phyloP scores from a whole-genome alignment of 2,797 vertebrate species.

The Chrosomus eos region DNA sequence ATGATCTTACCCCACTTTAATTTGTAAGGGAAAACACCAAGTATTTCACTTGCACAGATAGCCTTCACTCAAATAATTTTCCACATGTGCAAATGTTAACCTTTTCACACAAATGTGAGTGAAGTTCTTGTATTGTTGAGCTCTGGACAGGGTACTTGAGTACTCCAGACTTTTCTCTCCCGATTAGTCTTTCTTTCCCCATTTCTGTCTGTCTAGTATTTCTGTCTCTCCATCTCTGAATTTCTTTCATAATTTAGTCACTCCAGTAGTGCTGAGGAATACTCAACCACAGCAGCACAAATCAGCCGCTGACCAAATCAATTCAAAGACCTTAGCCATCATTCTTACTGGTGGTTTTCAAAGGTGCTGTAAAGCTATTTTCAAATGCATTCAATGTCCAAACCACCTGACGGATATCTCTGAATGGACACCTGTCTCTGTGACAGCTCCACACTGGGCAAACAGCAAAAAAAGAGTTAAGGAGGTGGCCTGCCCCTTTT shows the following conservation, averaged over 20 bases:
- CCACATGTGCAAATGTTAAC: not conserved
- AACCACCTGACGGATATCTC: not conserved
- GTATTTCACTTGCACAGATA: not conserved
- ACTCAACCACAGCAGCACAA: not conserved
- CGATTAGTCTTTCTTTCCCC: not conserved
- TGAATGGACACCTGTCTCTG: not conserved
- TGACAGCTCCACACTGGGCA: not conserved
- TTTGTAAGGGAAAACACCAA: not conserved
- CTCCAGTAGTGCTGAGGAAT: not conserved
- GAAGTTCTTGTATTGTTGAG: not conserved
- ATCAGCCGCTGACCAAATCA: conserved; percentile 9
- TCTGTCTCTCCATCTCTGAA: not conserved
- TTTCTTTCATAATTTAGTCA: not conserved
- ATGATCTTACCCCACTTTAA: not conserved
- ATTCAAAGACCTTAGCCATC: conserved; percentile 1
- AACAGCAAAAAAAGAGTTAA: not conserved
- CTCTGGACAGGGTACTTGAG: not conserved
- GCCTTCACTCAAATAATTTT: not conserved
- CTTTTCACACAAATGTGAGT: not conserved
- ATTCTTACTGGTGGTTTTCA: not conserved
- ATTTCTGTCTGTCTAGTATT: not conserved
- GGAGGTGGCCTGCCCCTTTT: not conserved
- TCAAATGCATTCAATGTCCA: not conserved
- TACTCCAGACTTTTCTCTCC: not conserved
- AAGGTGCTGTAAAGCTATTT: not conserved